These are phyloP conservation scores for Mesorhabditis sp. DNA, from an alignment of 2,888 invertebrate genomes.

Conservation along the genomic window DNA sequence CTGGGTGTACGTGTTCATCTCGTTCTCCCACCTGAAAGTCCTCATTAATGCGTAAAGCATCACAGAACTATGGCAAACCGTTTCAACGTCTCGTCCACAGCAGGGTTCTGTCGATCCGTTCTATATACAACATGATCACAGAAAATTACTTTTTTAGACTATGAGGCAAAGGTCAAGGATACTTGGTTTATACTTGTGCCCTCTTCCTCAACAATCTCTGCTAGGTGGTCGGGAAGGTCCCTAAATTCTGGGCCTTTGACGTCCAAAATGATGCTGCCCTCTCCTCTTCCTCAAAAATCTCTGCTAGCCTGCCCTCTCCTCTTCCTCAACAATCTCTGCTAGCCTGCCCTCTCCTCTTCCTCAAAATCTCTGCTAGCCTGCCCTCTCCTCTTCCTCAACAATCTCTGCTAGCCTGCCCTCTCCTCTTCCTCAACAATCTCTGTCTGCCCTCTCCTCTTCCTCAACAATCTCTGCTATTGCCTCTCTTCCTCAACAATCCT, in stretches of 20 bases:
- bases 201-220: too few relatives aligned
- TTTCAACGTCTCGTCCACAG: slow-evolving; percentile 23
- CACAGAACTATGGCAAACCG: neutral
- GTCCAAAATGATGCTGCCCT: too few relatives aligned
- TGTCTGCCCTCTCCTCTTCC: neutral
- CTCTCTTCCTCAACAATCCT: neutral
- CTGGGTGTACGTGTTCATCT: slow-evolving; percentile 30
- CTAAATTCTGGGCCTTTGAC: too few relatives aligned
- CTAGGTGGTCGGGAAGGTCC: too few relatives aligned
- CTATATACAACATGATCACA: slow-evolving; percentile 49
- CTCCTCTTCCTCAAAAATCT: too few relatives aligned
- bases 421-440: neutral
- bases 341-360: too few relatives aligned
- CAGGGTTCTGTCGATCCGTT: slow-evolving; percentile 34
- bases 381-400: neutral
- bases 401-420: neutral
- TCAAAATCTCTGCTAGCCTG: too few relatives aligned
- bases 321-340: too few relatives aligned
- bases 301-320: too few relatives aligned
- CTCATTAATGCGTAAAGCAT: neutral
- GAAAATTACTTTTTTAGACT: neutral
- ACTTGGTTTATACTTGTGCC: too few relatives aligned
- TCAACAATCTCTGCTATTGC: neutral
- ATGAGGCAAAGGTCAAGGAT: too few relatives aligned
- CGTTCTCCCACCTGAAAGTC: slow-evolving; percentile 32